Evolutionary conservation across 2,797 vertebrate species (phyloP).

Genomic region (Takifugu ocellatus): DNA sequence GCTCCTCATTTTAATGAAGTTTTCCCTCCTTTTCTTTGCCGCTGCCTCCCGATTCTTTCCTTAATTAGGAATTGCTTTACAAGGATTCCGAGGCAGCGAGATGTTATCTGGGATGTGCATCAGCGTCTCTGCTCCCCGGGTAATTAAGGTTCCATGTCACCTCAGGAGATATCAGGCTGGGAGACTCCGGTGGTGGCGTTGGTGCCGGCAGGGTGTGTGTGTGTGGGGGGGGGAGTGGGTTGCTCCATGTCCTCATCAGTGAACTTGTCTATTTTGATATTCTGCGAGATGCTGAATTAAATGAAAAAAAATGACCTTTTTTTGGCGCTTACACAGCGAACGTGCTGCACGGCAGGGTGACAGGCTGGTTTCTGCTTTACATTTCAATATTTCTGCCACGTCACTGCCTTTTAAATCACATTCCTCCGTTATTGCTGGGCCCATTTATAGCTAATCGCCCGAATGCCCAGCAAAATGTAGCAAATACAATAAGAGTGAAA

Average conservation of each 20-base stretch:
- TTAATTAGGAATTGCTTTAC: conserved; percentile 52
- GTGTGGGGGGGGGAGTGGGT: conserved; percentile 1
- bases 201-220: conserved; percentile 32
- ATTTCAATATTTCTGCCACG: conserved; percentile 39
- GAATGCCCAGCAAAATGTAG: no score
- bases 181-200: conserved; percentile 32
- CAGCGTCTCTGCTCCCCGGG: conserved; percentile 41
- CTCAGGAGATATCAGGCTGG: conserved; percentile 51
- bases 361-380: conserved; percentile 26
- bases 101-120: conserved; percentile 50
- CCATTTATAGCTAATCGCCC: conserved; percentile 12
- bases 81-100: conserved; percentile 30
- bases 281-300: conserved; percentile 29
- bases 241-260: conserved; percentile 36
- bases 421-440: conserved; percentile 17
- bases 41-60: conserved; percentile 38
- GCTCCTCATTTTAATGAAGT: conserved; percentile 55
- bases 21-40: conserved; percentile 43
- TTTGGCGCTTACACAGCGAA: conserved; percentile 21
- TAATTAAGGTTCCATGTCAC: conserved; percentile 62
- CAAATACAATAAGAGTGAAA: conserved; percentile 1
- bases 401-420: conserved; percentile 8
- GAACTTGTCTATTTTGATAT: conserved; percentile 36
- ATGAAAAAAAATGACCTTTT: conserved; percentile 38
- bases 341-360: conserved; percentile 4